Base-by-base conservation (phyloP, 2,888 invertebrate species). In the Aspidiotus rigidus region DNA sequence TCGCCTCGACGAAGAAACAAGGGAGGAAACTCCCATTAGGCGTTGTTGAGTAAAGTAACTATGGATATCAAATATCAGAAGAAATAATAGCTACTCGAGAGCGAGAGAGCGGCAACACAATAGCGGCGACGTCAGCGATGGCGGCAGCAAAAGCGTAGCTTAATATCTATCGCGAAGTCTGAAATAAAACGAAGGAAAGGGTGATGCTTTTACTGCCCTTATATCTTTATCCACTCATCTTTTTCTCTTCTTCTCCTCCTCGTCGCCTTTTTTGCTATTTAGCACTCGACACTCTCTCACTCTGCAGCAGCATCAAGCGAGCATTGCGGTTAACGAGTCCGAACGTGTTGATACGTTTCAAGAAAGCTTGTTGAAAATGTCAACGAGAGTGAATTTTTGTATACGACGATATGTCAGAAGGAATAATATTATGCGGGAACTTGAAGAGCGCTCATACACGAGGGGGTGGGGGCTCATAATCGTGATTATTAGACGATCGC, bases 61-160 rank as follows among this genome's bases (percentile, higher is more conserved):
- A 57, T 66, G 66, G 66, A 59, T 66, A 66, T 66, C 66, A 66
- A 66, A 66, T 66, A 66, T 66, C 66, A 66, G 66, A 66, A 66
- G 66, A 66, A 66, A 66, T 66, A 66, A 66, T 66, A 59, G 66
- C 66, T 66, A 66, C 66, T 44, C 66, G 66, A 42, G 56, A 40
- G 56, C 56, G 42, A 66, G 66, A 59, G 57, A 44, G 59, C 64
- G 64, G 55, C 57, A 57, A 57, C 66, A 66, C 42, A 57, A 66
- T 66, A 59, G 59, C 59, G 44, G 59, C 66, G 66, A 66, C 66
- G 66, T 13, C 66, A 55, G 40, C 64, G 17, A 55, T 54, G 42
- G 56, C 59, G 66, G 59, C 66, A 59, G 66, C 44, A 59, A 59
- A 56, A 57, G 59, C 56, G 57, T 56, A 59, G 64, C 53, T 64